These are phyloP conservation scores for Dusona sp. DNA, from an alignment of 2,888 invertebrate species.

Conservation along the genomic window DNA sequence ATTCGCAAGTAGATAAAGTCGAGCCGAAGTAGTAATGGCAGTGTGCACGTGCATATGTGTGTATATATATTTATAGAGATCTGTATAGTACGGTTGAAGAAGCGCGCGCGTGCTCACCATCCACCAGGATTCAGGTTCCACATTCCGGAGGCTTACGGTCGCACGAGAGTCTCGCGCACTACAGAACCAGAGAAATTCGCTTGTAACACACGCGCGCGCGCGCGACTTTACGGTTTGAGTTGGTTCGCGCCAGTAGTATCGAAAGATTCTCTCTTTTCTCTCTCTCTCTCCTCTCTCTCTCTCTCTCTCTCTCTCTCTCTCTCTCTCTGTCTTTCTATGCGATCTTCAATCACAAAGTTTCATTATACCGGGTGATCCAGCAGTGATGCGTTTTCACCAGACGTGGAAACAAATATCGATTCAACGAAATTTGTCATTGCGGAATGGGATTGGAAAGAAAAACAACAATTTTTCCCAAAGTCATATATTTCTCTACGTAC, in stretches of 20 bases:
- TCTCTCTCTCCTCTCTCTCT: constrained; percentile 26
- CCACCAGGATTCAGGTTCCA: constrained; percentile 66
- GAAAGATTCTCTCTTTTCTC: constrained; percentile 34
- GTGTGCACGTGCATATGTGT: neutral
- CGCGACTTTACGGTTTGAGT: constrained; percentile 62
- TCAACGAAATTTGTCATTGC: too few species aligned
- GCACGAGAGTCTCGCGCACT: constrained; percentile 57
- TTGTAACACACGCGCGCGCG: constrained; percentile 49
- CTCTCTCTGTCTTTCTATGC: constrained; percentile 37
- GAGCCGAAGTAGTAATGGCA: constrained; percentile 16
- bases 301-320: constrained; percentile 41
- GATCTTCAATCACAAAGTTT: constrained; percentile 63
- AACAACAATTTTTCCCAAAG: too few species aligned
- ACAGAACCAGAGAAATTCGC: constrained; percentile 67
- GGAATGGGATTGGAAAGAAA: too few species aligned
- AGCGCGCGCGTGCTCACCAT: constrained; percentile 54
- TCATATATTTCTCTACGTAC: too few species aligned
- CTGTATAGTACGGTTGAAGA: constrained; percentile 47
- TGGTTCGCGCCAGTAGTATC: constrained; percentile 57
- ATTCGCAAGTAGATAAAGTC: constrained; percentile 40
- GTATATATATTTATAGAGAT: neutral
- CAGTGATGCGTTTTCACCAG: neutral
- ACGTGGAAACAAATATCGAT: neutral
- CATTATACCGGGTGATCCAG: constrained; percentile 61
- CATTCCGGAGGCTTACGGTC: constrained; percentile 65